Evolutionary conservation across 2,888 invertebrate species (phyloP).

Genomic region (Ectemnius cavifrons): DNA sequence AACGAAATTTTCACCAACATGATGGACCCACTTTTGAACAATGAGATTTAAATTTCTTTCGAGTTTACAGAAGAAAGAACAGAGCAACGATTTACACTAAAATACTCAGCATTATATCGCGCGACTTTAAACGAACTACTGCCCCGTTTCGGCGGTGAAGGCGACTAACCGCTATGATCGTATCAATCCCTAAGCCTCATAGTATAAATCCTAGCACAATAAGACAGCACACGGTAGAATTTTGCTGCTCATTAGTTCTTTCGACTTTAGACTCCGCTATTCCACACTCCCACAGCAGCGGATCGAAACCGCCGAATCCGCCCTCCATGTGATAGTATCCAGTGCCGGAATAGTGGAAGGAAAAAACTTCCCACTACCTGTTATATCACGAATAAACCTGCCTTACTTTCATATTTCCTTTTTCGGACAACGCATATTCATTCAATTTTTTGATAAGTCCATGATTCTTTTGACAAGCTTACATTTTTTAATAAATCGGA

Average conservation of each 20-base stretch:
- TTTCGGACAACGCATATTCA: not conserved
- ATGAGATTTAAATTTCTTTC: too few relatives aligned
- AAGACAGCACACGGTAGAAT: not conserved
- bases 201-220: not conserved
- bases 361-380: conserved; percentile 24
- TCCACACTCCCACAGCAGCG: conserved; percentile 31
- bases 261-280: conserved; percentile 9
- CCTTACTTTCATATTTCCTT: not conserved
- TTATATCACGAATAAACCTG: not conserved
- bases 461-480: too few relatives aligned
- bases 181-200: not conserved
- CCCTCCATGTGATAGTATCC: conserved; percentile 43
- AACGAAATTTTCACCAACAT: conserved; percentile 46
- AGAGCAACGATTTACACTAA: not conserved
- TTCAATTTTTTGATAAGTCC: not conserved
- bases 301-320: conserved; percentile 61
- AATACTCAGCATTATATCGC: conserved; percentile 13
- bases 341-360: conserved; percentile 19
- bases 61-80: not conserved
- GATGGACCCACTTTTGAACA: not conserved
- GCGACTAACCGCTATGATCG: too few relatives aligned
- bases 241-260: conserved; percentile 16
- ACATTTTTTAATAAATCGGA: too few relatives aligned
- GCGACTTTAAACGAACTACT: not conserved
- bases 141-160: not conserved